Evolutionary conservation across 2,113 vertebrate genomes (phyloP), one percentile per base, ranked within the genome.

Genomic region (Chascanopsetta lugubris): DNA sequence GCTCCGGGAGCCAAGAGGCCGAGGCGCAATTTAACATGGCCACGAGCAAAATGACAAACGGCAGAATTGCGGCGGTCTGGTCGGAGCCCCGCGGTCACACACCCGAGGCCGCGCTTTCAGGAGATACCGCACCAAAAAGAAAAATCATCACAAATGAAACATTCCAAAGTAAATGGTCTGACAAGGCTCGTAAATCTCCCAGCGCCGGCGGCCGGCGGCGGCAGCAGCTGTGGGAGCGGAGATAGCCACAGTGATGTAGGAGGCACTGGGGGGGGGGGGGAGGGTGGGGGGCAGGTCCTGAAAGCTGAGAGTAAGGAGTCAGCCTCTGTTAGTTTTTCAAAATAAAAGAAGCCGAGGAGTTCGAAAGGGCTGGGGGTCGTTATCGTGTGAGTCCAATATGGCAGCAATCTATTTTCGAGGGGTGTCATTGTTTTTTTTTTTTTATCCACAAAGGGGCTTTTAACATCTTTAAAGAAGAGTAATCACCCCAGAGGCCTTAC

Each of bases 131-230:
- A 40, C 51, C n/a, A 59, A 47, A 61, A 22, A 53, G 43, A 42
- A 21, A 70, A n/a, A n/a, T n/a, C n/a, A 67, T 73, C 70, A 72
- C 72, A 79, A 85, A 74, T 66, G 64, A 85, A 83, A 80, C 8
- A 48, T n/a, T 36, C 75, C 64, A 82, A 85, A 72, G 73, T 82
- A 83, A 85, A 84, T 80, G 68, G 75, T 72, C 79, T 66, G 74
- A 77, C 30, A 40, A 69, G 75, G 73, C 67, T 56, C 83, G 72
- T 89, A 83, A 86, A 86, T 89, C 81, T 87, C 46, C 13, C 21
- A 0, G 36, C 26, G 59, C 82, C 20, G 40, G 70, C 26, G 68
- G 84, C 80, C 72, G 81, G 79, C 69, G 61, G 30, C 11, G 5
- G 46, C 18, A 38, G 60, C 61, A 60, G 75, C 83, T 83, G 83